A percentile compares a stretch with the other conserved stretches of the same genome.
Conservation (phyloP, 2,113 vertebrate species). For the Drymodes brunneopygia region DNA sequence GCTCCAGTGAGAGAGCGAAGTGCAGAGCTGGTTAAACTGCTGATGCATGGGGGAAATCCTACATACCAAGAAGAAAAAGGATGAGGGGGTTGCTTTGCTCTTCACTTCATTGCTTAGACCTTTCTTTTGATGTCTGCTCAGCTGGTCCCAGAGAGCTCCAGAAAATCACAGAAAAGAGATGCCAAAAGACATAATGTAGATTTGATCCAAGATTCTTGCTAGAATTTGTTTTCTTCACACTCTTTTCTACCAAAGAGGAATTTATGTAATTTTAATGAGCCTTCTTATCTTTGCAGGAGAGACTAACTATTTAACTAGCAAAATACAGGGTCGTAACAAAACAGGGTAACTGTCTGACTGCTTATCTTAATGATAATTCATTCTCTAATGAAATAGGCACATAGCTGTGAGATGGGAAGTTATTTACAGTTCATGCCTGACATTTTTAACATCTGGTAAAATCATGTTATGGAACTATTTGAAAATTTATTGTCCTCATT, state of each 20-base stretch:
- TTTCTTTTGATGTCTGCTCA: neutral
- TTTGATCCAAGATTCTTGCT: neutral
- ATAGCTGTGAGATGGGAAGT: neutral
- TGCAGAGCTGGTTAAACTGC: neutral
- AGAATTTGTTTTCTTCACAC: neutral
- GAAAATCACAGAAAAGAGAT: neutral
- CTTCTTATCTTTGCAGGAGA: neutral
- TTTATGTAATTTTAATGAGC: neutral
- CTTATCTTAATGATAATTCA: slow-evolving; percentile 38
- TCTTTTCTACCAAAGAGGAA: neutral
- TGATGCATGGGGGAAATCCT: neutral
- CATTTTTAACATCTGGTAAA: slow-evolving; percentile 43
- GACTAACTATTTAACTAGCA: neutral
- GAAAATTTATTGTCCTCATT: slow-evolving; percentile 47
- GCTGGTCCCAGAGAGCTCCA: neutral
- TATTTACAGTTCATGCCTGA: slow-evolving; percentile 51
- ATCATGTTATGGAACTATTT: neutral
- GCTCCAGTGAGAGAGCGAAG: neutral
- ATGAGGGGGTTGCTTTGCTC: neutral
- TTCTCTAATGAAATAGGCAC: neutral
- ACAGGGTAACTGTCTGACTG: neutral
- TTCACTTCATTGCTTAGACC: neutral
- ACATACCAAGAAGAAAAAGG: neutral
- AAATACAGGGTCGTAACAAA: neutral
- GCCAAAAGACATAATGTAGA: neutral